Evolutionary conservation across 1,140 invertebrate species (phyloP).

Genomic region (Cylas formicarius): DNA sequence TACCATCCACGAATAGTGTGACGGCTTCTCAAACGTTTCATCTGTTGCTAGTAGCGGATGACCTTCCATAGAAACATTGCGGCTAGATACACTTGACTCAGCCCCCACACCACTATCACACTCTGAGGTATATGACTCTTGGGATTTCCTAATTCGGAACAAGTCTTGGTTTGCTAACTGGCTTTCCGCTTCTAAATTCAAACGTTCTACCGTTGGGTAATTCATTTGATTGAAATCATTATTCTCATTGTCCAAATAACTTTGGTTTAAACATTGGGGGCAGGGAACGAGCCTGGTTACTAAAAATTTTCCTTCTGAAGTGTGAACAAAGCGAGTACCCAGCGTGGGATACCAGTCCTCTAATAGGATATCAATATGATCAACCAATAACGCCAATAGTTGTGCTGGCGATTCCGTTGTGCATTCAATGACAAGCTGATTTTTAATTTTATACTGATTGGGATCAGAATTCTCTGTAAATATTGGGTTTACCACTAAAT

Average conservation of each 20-base stretch:
- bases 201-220: slow-evolving; percentile 16
- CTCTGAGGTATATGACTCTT: slow-evolving; percentile 68
- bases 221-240: slow-evolving; percentile 24
- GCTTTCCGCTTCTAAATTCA: no score
- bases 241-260: slow-evolving; percentile 29
- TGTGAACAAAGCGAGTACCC: slow-evolving; percentile 93
- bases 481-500: slow-evolving; percentile 61
- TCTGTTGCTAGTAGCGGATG: slow-evolving; percentile 45
- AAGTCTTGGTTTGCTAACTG: slow-evolving; percentile 18
- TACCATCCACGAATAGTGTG: slow-evolving; percentile 72
- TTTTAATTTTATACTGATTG: slow-evolving; percentile 55
- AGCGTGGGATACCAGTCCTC: slow-evolving; percentile 97
- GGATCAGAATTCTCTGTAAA: slow-evolving; percentile 47
- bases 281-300: slow-evolving; percentile 94
- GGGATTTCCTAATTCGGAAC: slow-evolving; percentile 49
- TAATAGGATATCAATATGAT: slow-evolving; percentile 92
- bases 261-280: slow-evolving; percentile 62
- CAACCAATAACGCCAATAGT: slow-evolving; percentile 83
- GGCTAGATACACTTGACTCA: slow-evolving; percentile 61
- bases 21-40: slow-evolving; percentile 17
- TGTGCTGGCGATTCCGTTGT: slow-evolving; percentile 72
- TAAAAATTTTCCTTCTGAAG: slow-evolving; percentile 89
- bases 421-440: slow-evolving; percentile 35
- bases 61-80: slow-evolving; percentile 76
- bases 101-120: slow-evolving; percentile 73